Conservation (phyloP, 1,140 invertebrate species). For the Lanistes nyassanus region DNA sequence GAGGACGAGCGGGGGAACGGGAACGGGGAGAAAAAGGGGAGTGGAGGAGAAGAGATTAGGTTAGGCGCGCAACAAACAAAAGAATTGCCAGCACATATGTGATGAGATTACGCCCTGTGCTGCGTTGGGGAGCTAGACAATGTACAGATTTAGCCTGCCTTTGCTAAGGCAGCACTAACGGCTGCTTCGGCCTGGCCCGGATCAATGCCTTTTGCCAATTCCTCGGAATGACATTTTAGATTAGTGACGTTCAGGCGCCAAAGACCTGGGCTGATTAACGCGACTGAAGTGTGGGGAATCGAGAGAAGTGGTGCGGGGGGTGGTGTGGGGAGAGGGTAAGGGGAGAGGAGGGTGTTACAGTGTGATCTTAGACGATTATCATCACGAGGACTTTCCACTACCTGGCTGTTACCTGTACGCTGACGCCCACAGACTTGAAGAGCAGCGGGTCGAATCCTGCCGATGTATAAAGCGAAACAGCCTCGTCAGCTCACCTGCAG, state of each 20-base stretch:
- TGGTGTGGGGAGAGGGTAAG: too few species aligned
- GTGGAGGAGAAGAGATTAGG: slow-evolving; percentile 1
- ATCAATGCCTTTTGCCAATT: slow-evolving; percentile 4
- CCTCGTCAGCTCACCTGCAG: too few species aligned
- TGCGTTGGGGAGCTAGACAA: neutral
- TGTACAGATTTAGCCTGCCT: neutral
- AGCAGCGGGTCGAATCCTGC: too few species aligned
- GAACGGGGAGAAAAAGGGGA: neutral
- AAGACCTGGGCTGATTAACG: neutral
- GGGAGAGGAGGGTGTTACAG: too few species aligned
- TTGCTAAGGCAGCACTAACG: too few species aligned
- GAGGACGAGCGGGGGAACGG: neutral
- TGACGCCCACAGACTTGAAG: too few species aligned
- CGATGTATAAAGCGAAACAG: too few species aligned
- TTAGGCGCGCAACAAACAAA: neutral
- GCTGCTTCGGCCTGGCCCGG: neutral
- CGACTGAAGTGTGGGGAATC: neutral
- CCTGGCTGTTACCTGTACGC: too few species aligned
- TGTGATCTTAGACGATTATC: too few species aligned
- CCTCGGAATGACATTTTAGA: too few species aligned
- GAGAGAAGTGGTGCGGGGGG: neutral
- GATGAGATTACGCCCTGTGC: neutral
- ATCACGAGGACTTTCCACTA: too few species aligned
- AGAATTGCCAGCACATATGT: slow-evolving; percentile 10
- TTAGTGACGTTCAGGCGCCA: neutral